Evolutionary conservation across 2,797 vertebrate species (phyloP), one percentile per base, ranked within the genome.

Genomic region (Halcyon smyrnensis): DNA sequence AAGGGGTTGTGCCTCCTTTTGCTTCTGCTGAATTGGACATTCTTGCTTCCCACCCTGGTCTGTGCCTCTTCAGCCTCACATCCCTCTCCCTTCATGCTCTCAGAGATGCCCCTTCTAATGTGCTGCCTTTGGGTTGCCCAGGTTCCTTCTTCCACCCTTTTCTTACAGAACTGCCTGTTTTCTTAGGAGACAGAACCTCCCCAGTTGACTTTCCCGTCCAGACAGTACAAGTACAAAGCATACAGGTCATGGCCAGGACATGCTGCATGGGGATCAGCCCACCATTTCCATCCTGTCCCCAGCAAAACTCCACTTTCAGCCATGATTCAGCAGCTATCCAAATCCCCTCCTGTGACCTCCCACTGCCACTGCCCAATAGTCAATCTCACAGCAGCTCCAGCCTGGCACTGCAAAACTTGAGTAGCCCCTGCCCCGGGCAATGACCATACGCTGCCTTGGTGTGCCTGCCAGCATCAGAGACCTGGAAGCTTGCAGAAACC

Each of bases 311-410:
- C 59, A 62, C 53, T 46, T 74, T 65, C 87, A 64, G 39, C 39
- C 75, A 23, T 2, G 0, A 46, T 2, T 3, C 23, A 56, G 67
- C 50, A 78, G 79, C 28, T 0, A 0, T 64, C 37, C 19, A 46
- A 65, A 64, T 64, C 20, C 12, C 36, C 23, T 62, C 46, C 67
- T 81, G 39, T 0, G 5, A 12, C 13, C 28, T 78, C 65, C 27
- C 51, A 8, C 25, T 15, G 80, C 36, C 65, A 65, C 30, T 64
- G 39, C 67, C 67, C 1, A 0, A 4, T 23, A 39, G 50, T 5
- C 0, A 0, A n/a, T 80, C 36, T 48, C 65, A n/a, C 64, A 48
- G 89, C 54, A 82, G 54, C 63, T 89, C 85, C 5, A 6, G 46
- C 24, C 20, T 62, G 45, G 54, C 63, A 5, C 88, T 37, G 53